Base-by-base conservation (phyloP, 2,113 vertebrate genomes). In the Acanthisitta chloris region DNA sequence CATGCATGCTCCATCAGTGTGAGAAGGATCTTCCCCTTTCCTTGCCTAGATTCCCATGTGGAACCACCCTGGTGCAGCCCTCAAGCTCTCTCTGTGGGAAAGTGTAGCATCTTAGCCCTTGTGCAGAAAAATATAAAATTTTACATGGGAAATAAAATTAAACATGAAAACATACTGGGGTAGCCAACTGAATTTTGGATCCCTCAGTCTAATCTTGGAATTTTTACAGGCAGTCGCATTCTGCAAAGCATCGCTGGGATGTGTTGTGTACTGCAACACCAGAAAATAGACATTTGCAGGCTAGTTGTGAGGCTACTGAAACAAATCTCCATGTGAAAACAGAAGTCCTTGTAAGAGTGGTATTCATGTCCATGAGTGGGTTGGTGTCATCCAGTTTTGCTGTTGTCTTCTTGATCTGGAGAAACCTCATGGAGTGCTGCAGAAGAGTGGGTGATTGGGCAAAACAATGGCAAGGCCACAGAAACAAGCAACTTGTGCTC, bases 381-480 rank as follows among this genome's bases (percentile, higher is more conserved):
- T 38, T 18, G 10, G 38, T 90, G 81, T 54, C 86, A 79, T 40
- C 52, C 64, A 29, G 55, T 55, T 25, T 74, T 71, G 29, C 86
- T 57, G 1, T 26, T 86, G 86, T 86, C 80, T 90, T 45, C 59
- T 64, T 72, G 45, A 34, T 54, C 38, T 59, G 58, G 42, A 49
- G 87, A 88, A 95, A 69, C 57, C 55, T 79, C 34, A 18, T 26
- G 0, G 12, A 34, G 55, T 3, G 18, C 85, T 89, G 87, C 34
- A 51, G 36, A 36, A 54, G 51, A 87, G 73, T 40, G 92, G 74
- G 78, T 78, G 84, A 79, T 42, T 26, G 71, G 94, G 83, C 91
- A 82, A 67, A 96, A 94, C 94, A 95, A 96, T 94, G 94, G 94
- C 80, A 85, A 86, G 94, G 92, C 86, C 86, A 85, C 86, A 93